Evolutionary conservation across 2,797 vertebrate genomes (phyloP).

Genomic region (Acrossocheilus wenchowensis): DNA sequence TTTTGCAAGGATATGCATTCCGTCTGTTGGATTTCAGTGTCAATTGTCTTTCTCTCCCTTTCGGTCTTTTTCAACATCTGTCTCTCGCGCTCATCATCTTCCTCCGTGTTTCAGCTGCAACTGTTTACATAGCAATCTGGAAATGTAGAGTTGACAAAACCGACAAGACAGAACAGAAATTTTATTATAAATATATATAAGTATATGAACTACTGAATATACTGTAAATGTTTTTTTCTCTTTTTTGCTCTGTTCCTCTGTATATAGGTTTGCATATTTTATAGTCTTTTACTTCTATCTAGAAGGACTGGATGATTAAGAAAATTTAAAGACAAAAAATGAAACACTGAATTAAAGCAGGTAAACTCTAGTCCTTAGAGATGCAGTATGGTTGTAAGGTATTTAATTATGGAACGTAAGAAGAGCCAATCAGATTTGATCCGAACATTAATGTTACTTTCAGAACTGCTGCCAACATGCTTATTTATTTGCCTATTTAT

Average conservation of each 20-base stretch:
- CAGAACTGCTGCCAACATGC: conserved; percentile 76
- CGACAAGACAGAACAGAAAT: conserved; percentile 81
- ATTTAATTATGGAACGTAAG: conserved; percentile 97
- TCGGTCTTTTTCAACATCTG: conserved; percentile 11
- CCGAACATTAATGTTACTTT: conserved; percentile 86
- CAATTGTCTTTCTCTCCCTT: not conserved
- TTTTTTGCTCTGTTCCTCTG: conserved; percentile 82
- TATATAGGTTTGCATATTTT: conserved; percentile 99
- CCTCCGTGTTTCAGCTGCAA: conserved; percentile 85
- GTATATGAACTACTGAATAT: conserved; percentile 86
- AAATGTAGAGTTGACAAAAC: conserved; percentile 78
- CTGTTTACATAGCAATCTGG: conserved; percentile 89
- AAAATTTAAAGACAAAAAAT: conserved; percentile 79
- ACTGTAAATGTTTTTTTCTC: conserved; percentile 85
- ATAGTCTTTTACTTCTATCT: conserved; percentile 99
- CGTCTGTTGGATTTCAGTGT: conserved; percentile 36
- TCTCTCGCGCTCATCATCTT: conserved; percentile 21
- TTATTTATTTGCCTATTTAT: conserved; percentile 82
- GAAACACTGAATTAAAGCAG: conserved; percentile 85
- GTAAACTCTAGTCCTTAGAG: conserved; percentile 78
- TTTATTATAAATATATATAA: conserved; percentile 83
- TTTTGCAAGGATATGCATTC: conserved; percentile 52
- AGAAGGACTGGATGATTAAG: conserved; percentile 90
- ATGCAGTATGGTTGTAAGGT: conserved; percentile 83
- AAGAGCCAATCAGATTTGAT: conserved; percentile 90